These are phyloP conservation scores for Chaetops frenatus DNA, from an alignment of 2,113 vertebrate genomes.

Conservation along the genomic window DNA sequence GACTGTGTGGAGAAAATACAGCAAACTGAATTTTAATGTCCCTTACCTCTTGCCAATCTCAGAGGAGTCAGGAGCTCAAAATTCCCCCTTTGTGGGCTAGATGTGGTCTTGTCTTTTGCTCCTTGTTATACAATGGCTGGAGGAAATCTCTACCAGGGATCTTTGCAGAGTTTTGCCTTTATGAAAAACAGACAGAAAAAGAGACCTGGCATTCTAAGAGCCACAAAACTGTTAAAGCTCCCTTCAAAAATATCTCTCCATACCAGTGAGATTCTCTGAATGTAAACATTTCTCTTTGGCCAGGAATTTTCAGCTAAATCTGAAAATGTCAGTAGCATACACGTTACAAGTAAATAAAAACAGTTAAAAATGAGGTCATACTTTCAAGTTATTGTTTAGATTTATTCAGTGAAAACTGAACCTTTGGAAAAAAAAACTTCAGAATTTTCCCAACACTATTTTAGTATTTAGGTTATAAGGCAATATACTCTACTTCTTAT, in stretches of 20 bases:
- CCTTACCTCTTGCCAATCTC: not conserved
- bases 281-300: conserved; percentile 58
- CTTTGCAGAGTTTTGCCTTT: not conserved
- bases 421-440: not conserved
- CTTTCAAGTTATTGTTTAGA: not conserved
- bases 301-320: conserved; percentile 40
- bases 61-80: not conserved
- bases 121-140: not conserved
- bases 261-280: conserved; percentile 44
- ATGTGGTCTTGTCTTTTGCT: not conserved
- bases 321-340: conserved; percentile 54
- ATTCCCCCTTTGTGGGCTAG: not conserved
- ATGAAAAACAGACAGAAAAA: not conserved
- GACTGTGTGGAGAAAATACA: not conserved
- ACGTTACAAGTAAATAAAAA: conserved; percentile 1
- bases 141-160: not conserved
- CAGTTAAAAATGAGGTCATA: conserved; percentile 1
- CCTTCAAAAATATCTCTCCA: conserved; percentile 44
- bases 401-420: not conserved
- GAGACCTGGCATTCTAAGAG: conserved; percentile 30
- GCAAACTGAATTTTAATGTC: not conserved
- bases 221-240: conserved; percentile 47
- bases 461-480: conserved; percentile 29
- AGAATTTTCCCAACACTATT: not conserved
- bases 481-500: conserved; percentile 55